A percentile compares a stretch with the other conserved stretches of the same genome.
These are phyloP conservation scores for Aphidius colemani DNA, from an alignment of 2,888 invertebrate genomes.

Conservation along the genomic window DNA sequence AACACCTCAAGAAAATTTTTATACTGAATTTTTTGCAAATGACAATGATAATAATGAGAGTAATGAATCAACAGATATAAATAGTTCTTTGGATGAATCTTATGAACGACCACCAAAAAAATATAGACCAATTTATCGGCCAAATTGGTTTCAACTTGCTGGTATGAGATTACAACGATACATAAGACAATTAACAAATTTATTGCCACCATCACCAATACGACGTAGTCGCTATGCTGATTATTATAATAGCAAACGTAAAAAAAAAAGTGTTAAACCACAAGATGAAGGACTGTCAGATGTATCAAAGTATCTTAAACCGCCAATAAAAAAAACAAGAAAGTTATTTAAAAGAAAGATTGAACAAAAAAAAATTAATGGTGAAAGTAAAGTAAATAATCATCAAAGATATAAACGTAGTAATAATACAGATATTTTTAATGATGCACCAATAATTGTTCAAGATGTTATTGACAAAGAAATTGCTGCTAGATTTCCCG, in stretches of 20 bases:
- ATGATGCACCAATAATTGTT: slow-evolving; percentile 42
- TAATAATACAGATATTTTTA: slow-evolving; percentile 37
- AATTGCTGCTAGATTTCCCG: slow-evolving; percentile 45
- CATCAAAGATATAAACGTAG: slow-evolving; percentile 24
- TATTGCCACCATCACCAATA: slow-evolving; percentile 39
- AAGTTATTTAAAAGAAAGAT: slow-evolving; percentile 6
- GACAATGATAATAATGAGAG: too few species aligned
- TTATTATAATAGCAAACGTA: slow-evolving; percentile 24
- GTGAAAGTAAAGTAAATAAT: neutral
- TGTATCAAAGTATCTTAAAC: slow-evolving; percentile 21
- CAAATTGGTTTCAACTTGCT: too few species aligned
- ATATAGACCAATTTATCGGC: slow-evolving; percentile 12
- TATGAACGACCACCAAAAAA: slow-evolving; percentile 12
- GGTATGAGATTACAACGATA: too few species aligned
- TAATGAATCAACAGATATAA: too few species aligned
- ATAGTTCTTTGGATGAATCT: too few species aligned
- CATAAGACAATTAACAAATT: slow-evolving; percentile 13
- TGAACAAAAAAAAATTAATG: slow-evolving; percentile 2
- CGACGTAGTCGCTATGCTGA: slow-evolving; percentile 37
- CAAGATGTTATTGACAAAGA: slow-evolving; percentile 46
- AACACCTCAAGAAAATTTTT: too few species aligned
- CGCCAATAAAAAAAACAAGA: slow-evolving; percentile 48
- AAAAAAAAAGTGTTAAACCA: slow-evolving; percentile 18
- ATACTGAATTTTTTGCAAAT: too few species aligned
- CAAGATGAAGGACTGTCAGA: neutral